Evolutionary conservation across 2,113 vertebrate genomes (phyloP).

Genomic region (Spea multiplicata): DNA sequence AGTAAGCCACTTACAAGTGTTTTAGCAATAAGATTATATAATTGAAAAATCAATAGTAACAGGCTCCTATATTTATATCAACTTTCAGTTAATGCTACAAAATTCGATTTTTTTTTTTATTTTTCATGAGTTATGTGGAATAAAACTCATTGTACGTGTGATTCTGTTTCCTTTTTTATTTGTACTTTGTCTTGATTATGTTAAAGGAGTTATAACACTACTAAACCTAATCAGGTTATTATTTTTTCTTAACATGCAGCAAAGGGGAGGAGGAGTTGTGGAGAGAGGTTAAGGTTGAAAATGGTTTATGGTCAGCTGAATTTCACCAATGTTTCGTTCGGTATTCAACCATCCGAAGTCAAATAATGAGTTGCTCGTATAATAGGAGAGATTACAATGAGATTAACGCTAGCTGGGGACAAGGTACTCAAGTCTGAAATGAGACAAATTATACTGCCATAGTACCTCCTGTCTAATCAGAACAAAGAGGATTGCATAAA

Average conservation of each 20-base stretch:
- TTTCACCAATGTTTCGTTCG: conserved; percentile 48
- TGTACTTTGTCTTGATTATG: conserved; percentile 43
- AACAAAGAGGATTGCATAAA: conserved; percentile 44
- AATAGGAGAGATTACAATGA: conserved; percentile 48
- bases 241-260: conserved; percentile 40
- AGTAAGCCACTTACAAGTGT: not conserved
- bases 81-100: conserved; percentile 24
- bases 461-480: conserved; percentile 45
- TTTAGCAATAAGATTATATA: not conserved
- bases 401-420: conserved; percentile 48
- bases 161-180: conserved; percentile 35
- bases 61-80: conserved; percentile 7
- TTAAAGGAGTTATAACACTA: conserved; percentile 38
- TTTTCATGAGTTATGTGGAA: conserved; percentile 38
- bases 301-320: conserved; percentile 47
- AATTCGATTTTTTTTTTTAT: conserved; percentile 1
- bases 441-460: conserved; percentile 49
- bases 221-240: conserved; percentile 44
- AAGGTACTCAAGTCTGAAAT: conserved; percentile 49
- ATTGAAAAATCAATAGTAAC: not conserved
- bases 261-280: conserved; percentile 28
- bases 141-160: conserved; percentile 11
- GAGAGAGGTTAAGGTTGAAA: conserved; percentile 37
- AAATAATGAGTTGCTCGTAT: conserved; percentile 49
- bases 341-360: conserved; percentile 49